Evolutionary conservation across 64 coral and sea anemone species (phyloP).

Genomic region (Dendrophyllia cribrosa): DNA sequence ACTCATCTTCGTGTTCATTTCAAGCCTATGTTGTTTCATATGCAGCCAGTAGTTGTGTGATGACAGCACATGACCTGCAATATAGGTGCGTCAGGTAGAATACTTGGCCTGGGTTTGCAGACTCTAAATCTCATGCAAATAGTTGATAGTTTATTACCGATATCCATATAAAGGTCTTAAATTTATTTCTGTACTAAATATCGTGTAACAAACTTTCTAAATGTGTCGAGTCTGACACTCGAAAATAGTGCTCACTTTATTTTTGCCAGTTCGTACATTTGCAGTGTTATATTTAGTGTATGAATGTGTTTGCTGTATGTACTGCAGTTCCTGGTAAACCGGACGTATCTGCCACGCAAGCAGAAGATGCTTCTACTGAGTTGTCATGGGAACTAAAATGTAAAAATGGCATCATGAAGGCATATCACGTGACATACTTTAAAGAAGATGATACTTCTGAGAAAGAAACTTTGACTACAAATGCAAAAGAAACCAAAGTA

Average conservation of each 20-base stretch:
- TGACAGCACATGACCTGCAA: too few species aligned
- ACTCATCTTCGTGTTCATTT: too few species aligned
- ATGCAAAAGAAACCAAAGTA: neutral
- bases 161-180: too few species aligned
- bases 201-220: neutral
- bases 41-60: too few species aligned
- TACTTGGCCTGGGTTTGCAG: too few species aligned
- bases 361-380: neutral
- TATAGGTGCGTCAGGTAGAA: too few species aligned
- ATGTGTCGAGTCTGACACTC: neutral
- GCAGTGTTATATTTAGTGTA: too few species aligned
- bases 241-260: neutral
- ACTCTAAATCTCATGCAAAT: too few species aligned
- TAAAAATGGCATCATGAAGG: slow-evolving; percentile 32
- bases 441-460: neutral
- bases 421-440: slow-evolving; percentile 19
- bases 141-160: too few species aligned
- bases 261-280: neutral
- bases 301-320: neutral
- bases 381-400: slow-evolving; percentile 31
- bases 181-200: too few species aligned
- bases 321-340: slow-evolving; percentile 47
- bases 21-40: too few species aligned
- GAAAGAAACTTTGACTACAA: neutral
- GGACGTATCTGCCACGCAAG: neutral